Conservation (phyloP, 2,888 invertebrate genomes). For the Lampropteryx suffumata region DNA sequence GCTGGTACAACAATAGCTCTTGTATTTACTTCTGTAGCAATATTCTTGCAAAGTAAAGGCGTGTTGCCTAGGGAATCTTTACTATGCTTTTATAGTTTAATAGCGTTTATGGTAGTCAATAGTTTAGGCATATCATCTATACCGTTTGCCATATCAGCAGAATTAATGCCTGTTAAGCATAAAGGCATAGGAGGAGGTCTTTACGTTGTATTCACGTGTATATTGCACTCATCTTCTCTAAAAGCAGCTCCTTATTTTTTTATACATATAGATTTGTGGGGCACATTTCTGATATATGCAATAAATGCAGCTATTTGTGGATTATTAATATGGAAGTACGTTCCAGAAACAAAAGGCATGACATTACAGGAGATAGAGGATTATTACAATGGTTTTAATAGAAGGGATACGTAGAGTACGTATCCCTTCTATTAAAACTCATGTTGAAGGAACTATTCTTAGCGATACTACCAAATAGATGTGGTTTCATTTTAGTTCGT, state of each 20-base stretch:
- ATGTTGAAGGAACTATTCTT: too few relatives aligned
- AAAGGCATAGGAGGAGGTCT: constrained; percentile 27
- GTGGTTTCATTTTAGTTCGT: too few relatives aligned
- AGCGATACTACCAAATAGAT: too few relatives aligned
- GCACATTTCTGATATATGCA: too few relatives aligned
- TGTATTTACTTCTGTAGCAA: too few relatives aligned
- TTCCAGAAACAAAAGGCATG: constrained; percentile 32
- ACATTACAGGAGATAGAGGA: too few relatives aligned
- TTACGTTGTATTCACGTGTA: constrained; percentile 17
- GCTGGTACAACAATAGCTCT: too few relatives aligned
- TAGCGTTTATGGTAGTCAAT: constrained; percentile 12
- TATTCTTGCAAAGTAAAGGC: constrained; percentile 5
- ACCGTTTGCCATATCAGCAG: constrained; percentile 17
- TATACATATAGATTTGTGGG: constrained; percentile 21
- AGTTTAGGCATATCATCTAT: constrained; percentile 18
- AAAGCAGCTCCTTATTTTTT: constrained; percentile 30
- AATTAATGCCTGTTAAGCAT: constrained; percentile 34
- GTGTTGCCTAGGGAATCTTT: constrained; percentile 17
- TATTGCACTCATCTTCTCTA: constrained; percentile 17
- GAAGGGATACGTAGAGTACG: too few relatives aligned
- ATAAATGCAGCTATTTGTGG: too few relatives aligned
- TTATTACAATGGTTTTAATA: too few relatives aligned
- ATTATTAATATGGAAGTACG: constrained; percentile 24
- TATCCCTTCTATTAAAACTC: too few relatives aligned
- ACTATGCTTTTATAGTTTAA: constrained; percentile 21